Evolutionary conservation across 1,140 invertebrate species (phyloP).

Genomic region (Theocolax elegans): DNA sequence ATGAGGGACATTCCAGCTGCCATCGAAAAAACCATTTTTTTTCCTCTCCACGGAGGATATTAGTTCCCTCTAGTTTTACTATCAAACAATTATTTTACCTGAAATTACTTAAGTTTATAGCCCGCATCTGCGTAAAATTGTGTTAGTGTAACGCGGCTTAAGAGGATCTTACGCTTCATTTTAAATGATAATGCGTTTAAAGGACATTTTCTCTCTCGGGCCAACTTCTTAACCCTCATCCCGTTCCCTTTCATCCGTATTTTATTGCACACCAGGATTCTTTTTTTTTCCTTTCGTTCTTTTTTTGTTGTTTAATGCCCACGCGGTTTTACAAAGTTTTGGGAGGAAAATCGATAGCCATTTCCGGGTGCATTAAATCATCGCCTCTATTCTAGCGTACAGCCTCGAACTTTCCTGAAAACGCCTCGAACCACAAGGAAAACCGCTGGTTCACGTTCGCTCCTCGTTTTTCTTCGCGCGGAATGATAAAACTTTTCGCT

Average conservation of each 20-base stretch:
- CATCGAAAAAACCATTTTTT: no score
- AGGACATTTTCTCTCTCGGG: neutral
- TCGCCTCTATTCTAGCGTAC: neutral
- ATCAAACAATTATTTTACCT: no score
- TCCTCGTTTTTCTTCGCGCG: neutral
- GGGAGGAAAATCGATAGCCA: neutral
- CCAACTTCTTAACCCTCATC: neutral
- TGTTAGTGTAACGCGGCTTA: neutral
- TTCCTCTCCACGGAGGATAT: no score
- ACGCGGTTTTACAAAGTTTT: neutral
- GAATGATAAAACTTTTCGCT: constrained; percentile 24
- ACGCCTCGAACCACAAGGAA: neutral
- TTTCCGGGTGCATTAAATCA: constrained; percentile 3
- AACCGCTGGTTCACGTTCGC: neutral
- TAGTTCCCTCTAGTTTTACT: no score
- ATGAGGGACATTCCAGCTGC: no score
- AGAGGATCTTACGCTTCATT: neutral
- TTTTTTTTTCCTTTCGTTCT: neutral
- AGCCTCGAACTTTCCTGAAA: neutral
- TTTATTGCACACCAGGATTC: no score
- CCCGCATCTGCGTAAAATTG: neutral
- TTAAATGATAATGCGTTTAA: constrained; percentile 15
- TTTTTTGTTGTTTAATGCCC: neutral
- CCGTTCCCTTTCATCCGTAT: no score
- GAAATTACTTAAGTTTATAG: constrained; percentile 3